Percentiles rank a stretch among this genome's conserved stretches.
Conservation (phyloP, 2,888 invertebrate genomes). For the Conops quadrifasciatus region DNA sequence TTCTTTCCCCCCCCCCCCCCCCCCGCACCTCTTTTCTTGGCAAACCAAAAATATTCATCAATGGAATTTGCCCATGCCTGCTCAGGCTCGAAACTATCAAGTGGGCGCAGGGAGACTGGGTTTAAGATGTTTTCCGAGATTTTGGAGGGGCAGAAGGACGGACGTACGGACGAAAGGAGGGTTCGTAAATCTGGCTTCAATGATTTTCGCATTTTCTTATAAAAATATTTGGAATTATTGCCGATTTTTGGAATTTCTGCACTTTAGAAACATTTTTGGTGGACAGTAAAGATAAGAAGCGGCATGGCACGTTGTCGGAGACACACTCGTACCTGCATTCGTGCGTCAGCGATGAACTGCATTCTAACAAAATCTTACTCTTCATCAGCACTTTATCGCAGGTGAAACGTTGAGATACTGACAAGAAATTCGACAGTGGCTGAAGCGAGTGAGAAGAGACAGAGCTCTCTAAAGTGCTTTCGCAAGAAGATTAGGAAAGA, state of each 20-base stretch:
- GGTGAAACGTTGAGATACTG: not conserved
- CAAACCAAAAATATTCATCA: not conserved
- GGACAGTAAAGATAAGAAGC: not conserved
- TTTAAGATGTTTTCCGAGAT: too few species aligned
- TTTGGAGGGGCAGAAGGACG: too few species aligned
- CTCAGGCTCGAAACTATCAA: not conserved
- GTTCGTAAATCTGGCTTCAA: not conserved
- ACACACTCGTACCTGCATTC: too few species aligned
- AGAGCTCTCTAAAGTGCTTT: too few species aligned
- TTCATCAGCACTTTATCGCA: not conserved
- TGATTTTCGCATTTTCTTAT: conserved; percentile 13
- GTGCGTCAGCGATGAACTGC: conserved; percentile 26
- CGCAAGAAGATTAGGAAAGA: too few species aligned
- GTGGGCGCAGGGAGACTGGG: too few species aligned
- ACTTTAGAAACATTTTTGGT: not conserved
- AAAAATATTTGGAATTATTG: conserved; percentile 2
- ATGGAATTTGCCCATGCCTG: not conserved
- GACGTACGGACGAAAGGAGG: too few species aligned
- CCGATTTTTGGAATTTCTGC: not conserved
- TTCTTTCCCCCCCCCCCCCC: not conserved
- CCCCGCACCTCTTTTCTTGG: too few species aligned
- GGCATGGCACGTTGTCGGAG: not conserved
- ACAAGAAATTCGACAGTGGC: not conserved
- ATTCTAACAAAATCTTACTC: conserved; percentile 29
- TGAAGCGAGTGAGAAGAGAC: not conserved